Conservation (phyloP, 2,888 invertebrate genomes). For the Acanthoscelides obtectus region DNA sequence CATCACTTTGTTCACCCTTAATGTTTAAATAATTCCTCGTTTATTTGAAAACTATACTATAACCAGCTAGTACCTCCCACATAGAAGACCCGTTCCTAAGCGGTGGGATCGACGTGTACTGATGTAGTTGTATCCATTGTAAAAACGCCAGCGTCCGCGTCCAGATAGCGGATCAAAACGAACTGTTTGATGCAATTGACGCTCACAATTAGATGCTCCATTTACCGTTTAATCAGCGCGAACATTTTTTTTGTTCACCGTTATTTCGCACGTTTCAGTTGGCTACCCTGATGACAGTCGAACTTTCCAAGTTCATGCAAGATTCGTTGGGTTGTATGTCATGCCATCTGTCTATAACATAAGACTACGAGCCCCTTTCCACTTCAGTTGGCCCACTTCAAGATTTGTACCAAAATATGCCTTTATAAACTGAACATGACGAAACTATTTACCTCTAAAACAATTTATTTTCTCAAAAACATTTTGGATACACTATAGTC, state of each 20-base stretch:
- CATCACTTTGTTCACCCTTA: too few relatives aligned
- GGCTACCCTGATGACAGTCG: background rate
- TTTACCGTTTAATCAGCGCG: background rate
- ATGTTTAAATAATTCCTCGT: too few relatives aligned
- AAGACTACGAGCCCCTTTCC: too few relatives aligned
- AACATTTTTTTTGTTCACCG: background rate
- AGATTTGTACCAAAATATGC: too few relatives aligned
- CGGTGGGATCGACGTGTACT: background rate
- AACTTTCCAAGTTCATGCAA: background rate
- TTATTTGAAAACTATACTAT: background rate
- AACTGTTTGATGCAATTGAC: background rate
- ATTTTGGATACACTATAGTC: too few relatives aligned
- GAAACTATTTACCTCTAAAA: too few relatives aligned
- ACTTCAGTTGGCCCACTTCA: too few relatives aligned
- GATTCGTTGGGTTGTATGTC: too few relatives aligned
- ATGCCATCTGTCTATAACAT: too few relatives aligned
- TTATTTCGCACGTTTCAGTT: background rate
- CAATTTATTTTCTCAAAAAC: too few relatives aligned
- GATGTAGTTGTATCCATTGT: background rate
- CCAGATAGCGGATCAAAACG: background rate
- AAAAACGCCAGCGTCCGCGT: background rate
- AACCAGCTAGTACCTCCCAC: background rate
- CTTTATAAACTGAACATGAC: too few relatives aligned
- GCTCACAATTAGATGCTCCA: background rate
- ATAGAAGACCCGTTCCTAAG: background rate